Evolutionary conservation across 2,888 invertebrate genomes (phyloP), one percentile per base, ranked within the genome.

Genomic region (Dysmachus trigonus): DNA sequence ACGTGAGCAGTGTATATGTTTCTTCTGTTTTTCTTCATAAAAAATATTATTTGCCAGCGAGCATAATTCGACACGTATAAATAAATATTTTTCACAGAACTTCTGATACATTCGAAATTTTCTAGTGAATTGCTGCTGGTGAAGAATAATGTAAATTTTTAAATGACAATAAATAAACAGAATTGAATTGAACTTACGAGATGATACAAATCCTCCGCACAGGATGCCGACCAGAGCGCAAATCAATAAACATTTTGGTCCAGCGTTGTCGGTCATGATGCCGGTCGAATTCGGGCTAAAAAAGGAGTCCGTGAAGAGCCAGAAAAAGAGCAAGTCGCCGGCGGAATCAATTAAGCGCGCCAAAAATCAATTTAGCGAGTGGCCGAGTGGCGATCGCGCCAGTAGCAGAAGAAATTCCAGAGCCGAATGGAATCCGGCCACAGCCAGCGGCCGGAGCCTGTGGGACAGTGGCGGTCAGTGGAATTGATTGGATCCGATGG

Each of bases 281-380:
- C 15, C 6, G 71, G n/a, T 79, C 35, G 13, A 8, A 31, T n/a
- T n/a, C 27, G 15, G 38, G 18, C 30, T 71, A 13, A 38, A 35
- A 82, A 82, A 18, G 41, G 41, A 77, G 27, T 33, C 33, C 22
- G 71, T n/a, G 35, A 77, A 47, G 13, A 35, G 82, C 10, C 62
- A 62, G n/a, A 77, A 82, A 47, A 79, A 22, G 41, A 47, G 30
- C 79, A 30, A 41, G 22, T 41, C 31, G 51, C 18, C 79, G 79
- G 79, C 38, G 31, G 15, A 51, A 51, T 79, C 79, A 79, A 79
- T 79, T 79, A 79, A 79, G 79, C 51, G 8, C 30, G 22, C 33
- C 33, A 30, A 76, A 79, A 79, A 47, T 79, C 79, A 79, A 79
- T 79, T 79, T 79, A 79, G 15, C 47, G 27, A 47, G 38, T 47